Evolutionary conservation across 2,888 invertebrate genomes (phyloP), one percentile per base, ranked within the genome.

Genomic region (Caenorhabditis panamensis): DNA sequence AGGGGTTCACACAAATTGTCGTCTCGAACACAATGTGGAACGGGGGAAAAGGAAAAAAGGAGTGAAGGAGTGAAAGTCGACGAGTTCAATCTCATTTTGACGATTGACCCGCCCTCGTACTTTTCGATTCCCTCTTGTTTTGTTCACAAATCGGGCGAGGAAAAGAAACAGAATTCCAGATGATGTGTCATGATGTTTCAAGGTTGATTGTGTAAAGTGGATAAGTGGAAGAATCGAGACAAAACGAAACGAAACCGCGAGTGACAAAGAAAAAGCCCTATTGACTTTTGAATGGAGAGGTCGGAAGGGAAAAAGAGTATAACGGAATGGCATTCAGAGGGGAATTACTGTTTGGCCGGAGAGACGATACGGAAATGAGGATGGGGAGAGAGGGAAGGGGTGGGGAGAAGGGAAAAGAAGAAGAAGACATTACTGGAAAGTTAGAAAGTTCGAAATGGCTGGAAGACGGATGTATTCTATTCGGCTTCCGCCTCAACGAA

Each of bases 401-500:
- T 11, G 18, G n/a, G 28, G 58, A 67, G 24, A 47, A 24, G 37
- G 53, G 26, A 47, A 47, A 49, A 56, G 31, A 31, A 22, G 22
- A 13, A 18, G 54, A 44, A 59, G 59, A 59, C 59, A 68, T 68
- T 68, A 68, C 68, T 68, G n/a, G n/a, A n/a, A n/a, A n/a, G n/a
- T n/a, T n/a, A 18, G 68, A 68, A 68, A 59, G 68, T 51, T 66
- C 54, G 54, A 51, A 68, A 51, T 58, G 67, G 26, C 56, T 67
- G 47, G 44, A 66, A 28, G 47, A n/a, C n/a, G n/a, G n/a, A n/a
- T n/a, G n/a, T n/a, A n/a, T n/a, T n/a, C n/a, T n/a, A 67, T 20
- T 44, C 56, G 37, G 66, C 44, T 67, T 67, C 67, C 56, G 58
- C 67, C 31, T 67, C 26, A 58, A 58, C 67, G 56, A 56, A 56